Evolutionary conservation across 2,888 invertebrate species (phyloP).

Genomic region (Miltochrista miniata): DNA sequence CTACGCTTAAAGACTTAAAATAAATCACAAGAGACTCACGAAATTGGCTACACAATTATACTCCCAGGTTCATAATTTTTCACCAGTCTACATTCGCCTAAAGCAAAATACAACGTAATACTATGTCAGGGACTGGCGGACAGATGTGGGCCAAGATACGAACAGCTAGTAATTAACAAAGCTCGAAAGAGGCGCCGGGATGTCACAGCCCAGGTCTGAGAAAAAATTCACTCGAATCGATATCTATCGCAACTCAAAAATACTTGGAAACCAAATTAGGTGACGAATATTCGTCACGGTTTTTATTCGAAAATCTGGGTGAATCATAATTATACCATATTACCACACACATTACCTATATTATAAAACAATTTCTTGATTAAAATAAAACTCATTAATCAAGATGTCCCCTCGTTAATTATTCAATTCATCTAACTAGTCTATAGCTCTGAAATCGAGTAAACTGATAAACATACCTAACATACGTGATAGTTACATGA

Average conservation of each 20-base stretch:
- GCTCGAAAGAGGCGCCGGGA: constrained; percentile 48
- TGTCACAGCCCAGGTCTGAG: constrained; percentile 49
- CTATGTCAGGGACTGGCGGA: constrained; percentile 51
- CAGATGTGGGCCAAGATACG: constrained; percentile 63
- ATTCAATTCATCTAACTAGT: no score
- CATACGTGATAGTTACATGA: no score
- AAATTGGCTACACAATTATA: no score
- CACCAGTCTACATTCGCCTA: constrained; percentile 3
- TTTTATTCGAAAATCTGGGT: constrained; percentile 25
- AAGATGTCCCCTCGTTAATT: no score
- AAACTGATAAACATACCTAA: no score
- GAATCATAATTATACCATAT: not conserved
- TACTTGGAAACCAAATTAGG: constrained; percentile 40
- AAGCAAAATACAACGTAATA: constrained; percentile 18
- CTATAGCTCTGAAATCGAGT: no score
- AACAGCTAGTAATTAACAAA: constrained; percentile 57
- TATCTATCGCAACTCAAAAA: constrained; percentile 5
- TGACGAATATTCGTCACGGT: constrained; percentile 36
- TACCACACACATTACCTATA: no score
- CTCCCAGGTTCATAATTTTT: not conserved
- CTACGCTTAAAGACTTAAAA: no score
- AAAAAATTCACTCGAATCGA: constrained; percentile 32
- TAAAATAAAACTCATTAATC: no score
- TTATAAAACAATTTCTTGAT: no score
- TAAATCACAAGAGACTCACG: no score